Percentiles rank a stretch among this genome's conserved stretches.
These are phyloP conservation scores for Acholoe squamosa DNA, from an alignment of 2,888 invertebrate species.

Conservation along the genomic window DNA sequence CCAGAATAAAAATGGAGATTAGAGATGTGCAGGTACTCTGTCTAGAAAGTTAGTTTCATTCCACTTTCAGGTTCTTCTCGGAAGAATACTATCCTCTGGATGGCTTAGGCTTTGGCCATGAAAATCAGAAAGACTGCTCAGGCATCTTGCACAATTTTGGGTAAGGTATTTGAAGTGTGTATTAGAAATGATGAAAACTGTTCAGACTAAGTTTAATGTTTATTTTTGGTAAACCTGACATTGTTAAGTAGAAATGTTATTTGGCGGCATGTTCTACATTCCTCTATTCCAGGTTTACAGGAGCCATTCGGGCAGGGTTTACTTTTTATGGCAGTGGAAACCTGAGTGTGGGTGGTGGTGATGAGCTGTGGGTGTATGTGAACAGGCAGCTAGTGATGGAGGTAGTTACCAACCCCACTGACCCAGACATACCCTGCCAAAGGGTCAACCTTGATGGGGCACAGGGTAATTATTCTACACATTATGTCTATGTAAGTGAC, in stretches of 20 bases:
- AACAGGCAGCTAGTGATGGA: slow-evolving; percentile 74
- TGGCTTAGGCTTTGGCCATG: slow-evolving; percentile 73
- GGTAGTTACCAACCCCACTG: slow-evolving; percentile 66
- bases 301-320: slow-evolving; percentile 74
- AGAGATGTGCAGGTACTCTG: too few relatives aligned
- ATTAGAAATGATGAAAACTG: too few relatives aligned
- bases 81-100: slow-evolving; percentile 75
- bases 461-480: background rate
- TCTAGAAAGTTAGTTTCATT: too few relatives aligned
- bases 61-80: slow-evolving; percentile 68
- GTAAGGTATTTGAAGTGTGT: slow-evolving; percentile 67
- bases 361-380: slow-evolving; percentile 77
- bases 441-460: slow-evolving; percentile 63
- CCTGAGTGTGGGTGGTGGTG: slow-evolving; percentile 77
- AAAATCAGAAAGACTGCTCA: slow-evolving; percentile 74
- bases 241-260: background rate
- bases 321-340: slow-evolving; percentile 73
- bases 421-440: slow-evolving; percentile 60
- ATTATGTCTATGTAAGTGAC: background rate
- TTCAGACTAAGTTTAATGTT: too few relatives aligned
- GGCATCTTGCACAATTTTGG: slow-evolving; percentile 75
- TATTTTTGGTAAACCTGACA: too few relatives aligned
- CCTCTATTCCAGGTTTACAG: slow-evolving; percentile 69
- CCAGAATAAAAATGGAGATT: background rate
- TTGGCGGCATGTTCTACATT: background rate